Base-by-base conservation (phyloP, 2,797 vertebrate species). In the Ibycter americanus region DNA sequence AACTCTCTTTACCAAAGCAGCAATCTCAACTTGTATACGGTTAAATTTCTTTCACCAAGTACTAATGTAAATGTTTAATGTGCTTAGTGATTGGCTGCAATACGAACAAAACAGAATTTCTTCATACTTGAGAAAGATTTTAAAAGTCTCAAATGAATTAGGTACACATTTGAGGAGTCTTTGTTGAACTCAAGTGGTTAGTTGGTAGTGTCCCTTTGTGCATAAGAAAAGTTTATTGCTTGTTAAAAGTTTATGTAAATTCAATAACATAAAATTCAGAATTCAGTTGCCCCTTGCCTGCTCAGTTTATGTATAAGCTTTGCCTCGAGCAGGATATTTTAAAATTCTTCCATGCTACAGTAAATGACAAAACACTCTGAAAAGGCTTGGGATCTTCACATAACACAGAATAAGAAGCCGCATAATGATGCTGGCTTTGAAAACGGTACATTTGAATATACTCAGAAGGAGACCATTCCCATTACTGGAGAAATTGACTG, bases 41-140 rank as follows among this genome's bases (percentile, higher is more conserved):
- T 85, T 90, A 84, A 81, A 89, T 91, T 85, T 79, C 92, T 79
- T 94, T 94, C 70, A 83, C 27, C 23, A 56, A 55, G 34, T 52
- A 63, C 44, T 70, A 85, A 86, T 26, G 25, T 62, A 88, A 95
- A 87, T 15, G 40, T 59, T 95, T 90, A 70, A 79, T 18, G 59
- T 34, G 52, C 26, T n/a, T 12, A 82, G 56, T 32, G 59, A 82
- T 12, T 94, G 58, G 72, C 17, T 82, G 36, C 83, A 79, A 63
- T 17, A 62, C 0, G 5, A 92, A 82, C 14, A 90, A 96, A 77
- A 1, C 10, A 81, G 59, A 74, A 88, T 87, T 93, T 92, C 44
- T 87, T 71, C 55, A 65, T 32, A 44, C 36, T 85, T 84, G 27
- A 84, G 66, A 51, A 94, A 26, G 74, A 55, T 40, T 91, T 95